A percentile compares a stretch with the other conserved stretches of the same genome.
Evolutionary conservation across 2,113 vertebrate genomes (phyloP).

Genomic region (Ibidorhyncha struthersii): DNA sequence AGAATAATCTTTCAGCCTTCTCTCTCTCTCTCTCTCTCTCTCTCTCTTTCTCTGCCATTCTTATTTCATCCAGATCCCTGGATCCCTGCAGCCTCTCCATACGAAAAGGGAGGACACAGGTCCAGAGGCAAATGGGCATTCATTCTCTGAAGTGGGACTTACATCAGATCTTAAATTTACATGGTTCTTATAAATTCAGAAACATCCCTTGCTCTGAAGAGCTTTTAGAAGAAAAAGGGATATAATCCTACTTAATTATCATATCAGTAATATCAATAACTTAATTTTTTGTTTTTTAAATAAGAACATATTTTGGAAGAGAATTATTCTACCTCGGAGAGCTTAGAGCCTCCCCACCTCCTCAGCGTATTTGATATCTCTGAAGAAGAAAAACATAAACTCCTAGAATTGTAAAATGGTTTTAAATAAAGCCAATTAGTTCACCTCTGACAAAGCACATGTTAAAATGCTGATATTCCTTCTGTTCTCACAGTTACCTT

Average conservation of each 20-base stretch:
- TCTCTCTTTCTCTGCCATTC: background rate
- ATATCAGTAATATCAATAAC: background rate
- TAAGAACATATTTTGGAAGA: background rate
- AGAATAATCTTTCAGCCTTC: background rate
- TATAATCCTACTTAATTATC: background rate
- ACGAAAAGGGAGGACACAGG: background rate
- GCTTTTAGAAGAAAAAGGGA: background rate
- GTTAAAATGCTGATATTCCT: background rate
- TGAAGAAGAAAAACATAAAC: background rate
- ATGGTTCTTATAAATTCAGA: background rate
- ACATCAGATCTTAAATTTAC: background rate
- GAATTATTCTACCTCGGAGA: background rate
- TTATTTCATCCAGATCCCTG: background rate
- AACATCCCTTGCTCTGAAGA: background rate
- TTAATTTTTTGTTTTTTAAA: background rate
- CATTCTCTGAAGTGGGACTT: background rate
- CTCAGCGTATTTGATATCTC: background rate
- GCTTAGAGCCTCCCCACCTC: background rate
- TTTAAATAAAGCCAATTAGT: background rate
- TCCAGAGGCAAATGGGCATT: background rate
- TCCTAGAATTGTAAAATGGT: background rate
- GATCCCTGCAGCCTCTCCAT: background rate
- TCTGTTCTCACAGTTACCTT: background rate
- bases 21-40: background rate
- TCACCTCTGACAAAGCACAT: background rate